Evolutionary conservation across 2,888 invertebrate genomes (phyloP).

Genomic region (Yponomeuta malinellus): DNA sequence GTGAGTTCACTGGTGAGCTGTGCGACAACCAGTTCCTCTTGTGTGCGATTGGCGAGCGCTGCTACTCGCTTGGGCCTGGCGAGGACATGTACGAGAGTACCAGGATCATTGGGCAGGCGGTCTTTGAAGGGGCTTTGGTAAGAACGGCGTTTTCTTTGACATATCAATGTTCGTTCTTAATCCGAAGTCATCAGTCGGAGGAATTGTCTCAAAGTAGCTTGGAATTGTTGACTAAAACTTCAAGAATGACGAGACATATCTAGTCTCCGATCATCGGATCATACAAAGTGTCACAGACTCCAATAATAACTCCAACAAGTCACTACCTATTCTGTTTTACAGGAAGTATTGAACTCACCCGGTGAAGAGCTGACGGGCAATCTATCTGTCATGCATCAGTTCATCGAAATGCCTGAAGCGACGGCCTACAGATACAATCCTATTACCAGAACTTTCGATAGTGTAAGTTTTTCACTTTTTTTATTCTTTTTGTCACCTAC

Average conservation of each 20-base stretch:
- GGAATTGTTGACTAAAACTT: no score
- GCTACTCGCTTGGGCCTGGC: conserved; percentile 87
- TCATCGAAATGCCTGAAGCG: conserved; percentile 82
- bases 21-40: conserved; percentile 82
- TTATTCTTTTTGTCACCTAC: not conserved
- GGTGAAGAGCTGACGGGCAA: conserved; percentile 78
- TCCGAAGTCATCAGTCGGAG: no score
- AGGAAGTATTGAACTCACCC: conserved; percentile 73
- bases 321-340: conserved; percentile 23
- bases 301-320: no score
- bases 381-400: conserved; percentile 82
- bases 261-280: no score
- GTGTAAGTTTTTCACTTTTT: conserved; percentile 34
- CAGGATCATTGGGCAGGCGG: conserved; percentile 81
- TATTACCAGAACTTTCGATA: conserved; percentile 39
- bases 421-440: conserved; percentile 60
- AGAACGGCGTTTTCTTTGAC: conserved; percentile 22
- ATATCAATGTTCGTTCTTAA: not conserved
- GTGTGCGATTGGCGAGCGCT: conserved; percentile 76
- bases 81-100: conserved; percentile 89
- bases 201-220: no score
- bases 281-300: no score
- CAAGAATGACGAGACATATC: no score
- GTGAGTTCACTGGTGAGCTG: conserved; percentile 80
- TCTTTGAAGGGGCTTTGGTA: conserved; percentile 79